Evolutionary conservation across 2,888 invertebrate species (phyloP).

Genomic region (Acleris laterana): DNA sequence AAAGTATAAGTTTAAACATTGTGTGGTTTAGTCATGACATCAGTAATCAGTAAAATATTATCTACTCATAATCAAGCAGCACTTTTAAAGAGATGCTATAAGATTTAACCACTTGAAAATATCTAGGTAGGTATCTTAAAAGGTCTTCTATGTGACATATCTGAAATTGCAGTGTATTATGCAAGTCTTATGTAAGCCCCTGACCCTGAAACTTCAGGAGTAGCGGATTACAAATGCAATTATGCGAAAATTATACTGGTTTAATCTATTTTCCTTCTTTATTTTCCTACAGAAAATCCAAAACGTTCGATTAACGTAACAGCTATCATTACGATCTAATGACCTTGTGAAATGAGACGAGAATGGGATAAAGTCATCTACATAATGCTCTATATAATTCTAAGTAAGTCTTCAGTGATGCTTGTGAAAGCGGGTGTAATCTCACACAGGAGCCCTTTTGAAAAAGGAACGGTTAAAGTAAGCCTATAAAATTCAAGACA

Average conservation of each 20-base stretch:
- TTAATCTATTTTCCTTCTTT: constrained; percentile 5
- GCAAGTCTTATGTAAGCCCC: constrained; percentile 22
- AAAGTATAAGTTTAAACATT: no score
- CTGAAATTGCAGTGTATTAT: constrained; percentile 3
- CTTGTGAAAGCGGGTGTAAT: not conserved
- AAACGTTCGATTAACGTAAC: constrained; percentile 9
- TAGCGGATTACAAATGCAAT: not conserved
- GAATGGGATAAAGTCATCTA: constrained; percentile 7
- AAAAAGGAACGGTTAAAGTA: not conserved
- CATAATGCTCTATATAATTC: not conserved
- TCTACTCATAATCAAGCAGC: no score
- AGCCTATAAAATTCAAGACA: not conserved
- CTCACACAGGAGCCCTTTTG: not conserved
- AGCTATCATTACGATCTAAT: constrained; percentile 7
- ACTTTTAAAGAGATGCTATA: no score
- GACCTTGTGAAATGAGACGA: constrained; percentile 1
- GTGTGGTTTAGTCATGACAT: no score
- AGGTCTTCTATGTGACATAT: no score
- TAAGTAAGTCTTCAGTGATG: not conserved
- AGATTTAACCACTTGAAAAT: no score
- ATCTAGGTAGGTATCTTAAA: no score
- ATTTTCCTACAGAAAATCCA: constrained; percentile 11
- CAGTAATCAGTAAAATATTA: no score
- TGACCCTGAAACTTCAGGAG: not conserved
- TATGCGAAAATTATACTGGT: constrained; percentile 7